phyloP scores from a whole-genome alignment of 2,113 vertebrate genomes.

The Pluvialis apricaria region DNA sequence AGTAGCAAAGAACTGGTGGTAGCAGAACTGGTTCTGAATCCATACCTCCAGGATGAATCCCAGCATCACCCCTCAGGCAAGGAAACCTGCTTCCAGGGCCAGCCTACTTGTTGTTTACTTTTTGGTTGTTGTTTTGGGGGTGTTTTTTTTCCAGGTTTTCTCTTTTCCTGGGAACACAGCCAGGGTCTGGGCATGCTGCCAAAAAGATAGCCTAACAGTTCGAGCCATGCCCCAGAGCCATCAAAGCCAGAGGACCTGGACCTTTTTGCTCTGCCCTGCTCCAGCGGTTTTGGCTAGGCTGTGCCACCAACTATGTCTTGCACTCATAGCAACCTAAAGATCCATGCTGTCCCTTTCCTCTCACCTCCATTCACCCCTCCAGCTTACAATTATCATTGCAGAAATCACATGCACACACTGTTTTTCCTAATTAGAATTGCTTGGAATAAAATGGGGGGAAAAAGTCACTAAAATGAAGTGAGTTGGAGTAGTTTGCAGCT shows the following conservation, averaged over 20 bases:
- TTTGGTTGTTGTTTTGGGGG: neutral
- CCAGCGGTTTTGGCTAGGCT: neutral
- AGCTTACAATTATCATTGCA: neutral
- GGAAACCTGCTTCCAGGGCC: neutral
- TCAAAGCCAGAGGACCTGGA: neutral
- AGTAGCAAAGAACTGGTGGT: neutral
- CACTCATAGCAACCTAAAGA: neutral
- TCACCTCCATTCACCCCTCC: neutral
- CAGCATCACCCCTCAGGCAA: neutral
- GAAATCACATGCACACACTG: neutral
- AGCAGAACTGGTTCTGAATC: neutral
- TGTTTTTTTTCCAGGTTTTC: neutral
- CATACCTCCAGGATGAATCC: neutral
- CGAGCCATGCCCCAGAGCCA: neutral
- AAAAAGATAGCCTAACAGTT: neutral
- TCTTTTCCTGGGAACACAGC: neutral
- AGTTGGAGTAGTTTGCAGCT: neutral
- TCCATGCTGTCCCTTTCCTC: neutral
- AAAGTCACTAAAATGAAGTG: neutral
- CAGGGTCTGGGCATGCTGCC: neutral
- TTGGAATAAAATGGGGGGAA: neutral
- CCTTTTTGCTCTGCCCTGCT: neutral
- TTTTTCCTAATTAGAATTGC: neutral
- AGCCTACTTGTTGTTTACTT: neutral
- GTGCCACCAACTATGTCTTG: neutral